A percentile compares a stretch with the other conserved stretches of the same genome.
phyloP scores from a whole-genome alignment of 2,888 invertebrate genomes.

The Torymus auratus region DNA sequence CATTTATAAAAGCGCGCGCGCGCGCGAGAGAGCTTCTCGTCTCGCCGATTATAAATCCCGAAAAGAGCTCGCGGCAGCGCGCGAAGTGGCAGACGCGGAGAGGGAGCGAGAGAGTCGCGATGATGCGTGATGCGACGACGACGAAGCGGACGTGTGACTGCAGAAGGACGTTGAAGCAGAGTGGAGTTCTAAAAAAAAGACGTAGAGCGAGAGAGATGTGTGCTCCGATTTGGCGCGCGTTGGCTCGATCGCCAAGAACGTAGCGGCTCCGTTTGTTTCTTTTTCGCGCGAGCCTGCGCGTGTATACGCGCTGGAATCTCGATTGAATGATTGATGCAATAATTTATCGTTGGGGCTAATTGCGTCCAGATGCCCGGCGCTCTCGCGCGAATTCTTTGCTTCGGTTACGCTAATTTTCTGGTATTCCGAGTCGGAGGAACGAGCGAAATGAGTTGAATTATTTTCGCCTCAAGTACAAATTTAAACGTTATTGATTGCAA shows the following conservation, averaged over 20 bases:
- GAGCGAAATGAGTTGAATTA: too few relatives aligned
- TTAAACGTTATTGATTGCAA: too few relatives aligned
- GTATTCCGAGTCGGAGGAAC: too few relatives aligned
- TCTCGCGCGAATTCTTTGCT: too few relatives aligned
- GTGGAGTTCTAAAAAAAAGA: too few relatives aligned
- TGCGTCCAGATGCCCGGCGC: background rate
- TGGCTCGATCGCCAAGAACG: background rate
- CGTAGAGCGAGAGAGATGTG: too few relatives aligned
- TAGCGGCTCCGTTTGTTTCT: conserved; percentile 1
- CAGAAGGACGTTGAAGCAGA: too few relatives aligned
- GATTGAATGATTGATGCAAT: background rate
- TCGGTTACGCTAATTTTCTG: too few relatives aligned
- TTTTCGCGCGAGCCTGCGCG: background rate
- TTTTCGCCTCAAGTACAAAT: too few relatives aligned
- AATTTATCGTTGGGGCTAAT: background rate
- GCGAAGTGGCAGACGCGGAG: conserved; percentile 4
- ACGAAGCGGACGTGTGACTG: too few relatives aligned
- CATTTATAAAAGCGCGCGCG: conserved; percentile 52
- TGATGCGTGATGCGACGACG: background rate
- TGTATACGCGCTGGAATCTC: background rate
- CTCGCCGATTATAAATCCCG: conserved; percentile 53
- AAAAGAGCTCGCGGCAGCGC: background rate
- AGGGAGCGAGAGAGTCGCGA: conserved; percentile 1
- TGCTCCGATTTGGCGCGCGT: too few relatives aligned
- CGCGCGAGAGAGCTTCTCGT: conserved; percentile 14